Evolutionary conservation across 2,797 vertebrate species (phyloP).

Genomic region (Hippopotamyrus pictus): DNA sequence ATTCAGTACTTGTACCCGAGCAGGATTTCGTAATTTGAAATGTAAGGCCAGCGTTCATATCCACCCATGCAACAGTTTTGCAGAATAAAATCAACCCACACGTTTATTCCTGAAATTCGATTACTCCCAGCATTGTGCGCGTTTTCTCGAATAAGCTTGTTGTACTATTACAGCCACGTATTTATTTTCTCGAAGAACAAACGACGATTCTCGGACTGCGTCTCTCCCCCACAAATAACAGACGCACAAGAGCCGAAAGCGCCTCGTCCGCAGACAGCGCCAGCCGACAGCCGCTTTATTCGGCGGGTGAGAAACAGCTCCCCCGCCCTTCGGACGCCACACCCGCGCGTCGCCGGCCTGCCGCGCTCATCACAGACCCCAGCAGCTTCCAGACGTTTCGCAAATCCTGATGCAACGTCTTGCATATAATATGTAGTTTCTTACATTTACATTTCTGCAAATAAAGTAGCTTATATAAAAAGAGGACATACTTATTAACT

Average conservation of each 20-base stretch:
- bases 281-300: background rate
- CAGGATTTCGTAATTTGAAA: background rate
- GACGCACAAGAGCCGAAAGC: background rate
- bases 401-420: background rate
- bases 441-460: background rate
- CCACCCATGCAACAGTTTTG: background rate
- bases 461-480: background rate
- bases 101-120: background rate
- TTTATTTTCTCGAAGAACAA: background rate
- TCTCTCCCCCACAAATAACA: background rate
- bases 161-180: background rate
- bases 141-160: background rate
- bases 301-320: background rate
- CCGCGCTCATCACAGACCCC: background rate
- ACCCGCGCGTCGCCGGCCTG: background rate
- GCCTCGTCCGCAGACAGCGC: background rate
- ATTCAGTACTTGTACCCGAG: conserved; percentile 4
- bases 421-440: background rate
- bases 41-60: conserved; percentile 2
- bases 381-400: background rate
- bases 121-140: background rate
- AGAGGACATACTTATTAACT: background rate
- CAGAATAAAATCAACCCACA: background rate
- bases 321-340: background rate
- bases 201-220: background rate